Percentiles rank a stretch among this genome's conserved stretches.
Evolutionary conservation across 2,797 vertebrate genomes (phyloP).

Genomic region (Hafferia zeledoni): DNA sequence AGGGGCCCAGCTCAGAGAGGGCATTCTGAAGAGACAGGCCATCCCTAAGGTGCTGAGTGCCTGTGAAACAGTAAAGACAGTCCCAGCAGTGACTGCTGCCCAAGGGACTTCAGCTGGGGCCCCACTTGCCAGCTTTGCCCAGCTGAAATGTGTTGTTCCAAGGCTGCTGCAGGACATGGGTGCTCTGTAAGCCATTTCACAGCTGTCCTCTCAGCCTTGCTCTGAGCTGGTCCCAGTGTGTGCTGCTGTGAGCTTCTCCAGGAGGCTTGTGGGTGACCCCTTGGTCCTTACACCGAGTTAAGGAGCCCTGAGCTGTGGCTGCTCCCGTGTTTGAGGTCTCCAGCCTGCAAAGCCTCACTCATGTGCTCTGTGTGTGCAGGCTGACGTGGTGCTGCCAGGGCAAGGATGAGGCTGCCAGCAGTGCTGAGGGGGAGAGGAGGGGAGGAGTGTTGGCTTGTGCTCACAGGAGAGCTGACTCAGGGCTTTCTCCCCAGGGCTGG

Average conservation of each 20-base stretch:
- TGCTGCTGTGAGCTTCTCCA: not conserved
- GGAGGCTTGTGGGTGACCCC: not conserved
- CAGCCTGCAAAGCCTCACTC: not conserved
- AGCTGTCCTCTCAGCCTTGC: not conserved
- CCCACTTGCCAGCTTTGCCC: not conserved
- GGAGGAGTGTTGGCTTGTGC: not conserved
- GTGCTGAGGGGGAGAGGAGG: not conserved
- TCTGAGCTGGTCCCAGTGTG: fast-evolving
- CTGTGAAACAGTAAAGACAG: fast-evolving
- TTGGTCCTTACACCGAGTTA: not conserved
- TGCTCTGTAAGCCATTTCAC: not conserved
- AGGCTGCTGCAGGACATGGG: not conserved
- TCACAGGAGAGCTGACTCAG: slow-evolving; percentile 24
- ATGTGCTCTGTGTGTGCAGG: not conserved
- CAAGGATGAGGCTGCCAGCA: not conserved
- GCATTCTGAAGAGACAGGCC: not conserved
- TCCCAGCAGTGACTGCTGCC: not conserved
- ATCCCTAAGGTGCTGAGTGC: not conserved
- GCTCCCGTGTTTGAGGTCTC: not conserved
- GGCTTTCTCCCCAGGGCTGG: slow-evolving; percentile 9
- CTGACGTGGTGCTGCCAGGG: not conserved
- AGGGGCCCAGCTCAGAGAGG: not conserved
- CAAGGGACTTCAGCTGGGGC: not conserved
- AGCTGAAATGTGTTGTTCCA: not conserved
- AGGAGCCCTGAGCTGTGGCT: not conserved